Evolutionary conservation across 2,797 vertebrate species (phyloP).

Genomic region (Platyrinchus mystaceus): DNA sequence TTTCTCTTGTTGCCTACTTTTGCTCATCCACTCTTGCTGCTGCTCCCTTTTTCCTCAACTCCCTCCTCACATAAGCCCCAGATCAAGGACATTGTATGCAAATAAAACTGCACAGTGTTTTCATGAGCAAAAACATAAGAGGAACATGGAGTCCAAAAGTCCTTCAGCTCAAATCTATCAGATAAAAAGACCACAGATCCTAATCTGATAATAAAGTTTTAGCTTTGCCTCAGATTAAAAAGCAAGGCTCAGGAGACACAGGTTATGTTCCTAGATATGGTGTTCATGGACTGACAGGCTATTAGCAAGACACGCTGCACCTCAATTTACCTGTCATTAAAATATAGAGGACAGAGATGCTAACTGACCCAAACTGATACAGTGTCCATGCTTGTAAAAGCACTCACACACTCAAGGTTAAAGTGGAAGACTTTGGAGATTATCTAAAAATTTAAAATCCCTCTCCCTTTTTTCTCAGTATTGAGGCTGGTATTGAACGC

Average conservation of each 20-base stretch:
- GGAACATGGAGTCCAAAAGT: not conserved
- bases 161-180: not conserved
- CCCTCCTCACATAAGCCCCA: not conserved
- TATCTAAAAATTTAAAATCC: not conserved
- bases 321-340: slow-evolving; percentile 40
- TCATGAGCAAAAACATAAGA: not conserved
- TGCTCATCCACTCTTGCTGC: not conserved
- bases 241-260: not conserved
- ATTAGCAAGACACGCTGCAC: not conserved
- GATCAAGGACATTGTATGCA: not conserved
- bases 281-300: not conserved
- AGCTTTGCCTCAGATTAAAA: not conserved
- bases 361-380: slow-evolving; percentile 26
- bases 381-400: not conserved
- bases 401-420: not conserved
- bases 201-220: slow-evolving; percentile 19
- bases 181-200: not conserved
- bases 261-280: not conserved
- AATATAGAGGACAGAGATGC: not conserved
- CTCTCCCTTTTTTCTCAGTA: not conserved
- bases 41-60: not conserved
- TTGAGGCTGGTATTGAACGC: not conserved
- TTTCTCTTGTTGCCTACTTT: not conserved
- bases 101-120: not conserved
- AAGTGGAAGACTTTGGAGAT: not conserved